These are phyloP conservation scores for Maniola hyperantus DNA, from an alignment of 2,888 invertebrate genomes.

Conservation along the genomic window DNA sequence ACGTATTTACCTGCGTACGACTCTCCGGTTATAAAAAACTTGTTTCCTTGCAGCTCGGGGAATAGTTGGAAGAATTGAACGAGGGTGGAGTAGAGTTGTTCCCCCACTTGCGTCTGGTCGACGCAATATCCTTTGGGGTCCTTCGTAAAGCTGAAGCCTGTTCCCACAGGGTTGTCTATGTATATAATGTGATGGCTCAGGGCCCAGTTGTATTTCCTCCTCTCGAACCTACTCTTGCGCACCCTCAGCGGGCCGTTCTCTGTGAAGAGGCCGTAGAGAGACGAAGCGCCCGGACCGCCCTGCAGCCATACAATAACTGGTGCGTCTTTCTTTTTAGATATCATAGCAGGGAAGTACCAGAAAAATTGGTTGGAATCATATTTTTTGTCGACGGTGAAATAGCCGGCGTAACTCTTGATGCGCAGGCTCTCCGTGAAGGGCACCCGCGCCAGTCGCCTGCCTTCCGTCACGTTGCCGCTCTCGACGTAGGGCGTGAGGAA, in stretches of 20 bases:
- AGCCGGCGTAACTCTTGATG: constrained; percentile 89
- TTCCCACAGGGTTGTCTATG: constrained; percentile 96
- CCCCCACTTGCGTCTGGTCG: constrained; percentile 90
- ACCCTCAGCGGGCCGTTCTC: constrained; percentile 90
- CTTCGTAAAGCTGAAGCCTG: constrained; percentile 95
- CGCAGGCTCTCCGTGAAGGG: constrained; percentile 82
- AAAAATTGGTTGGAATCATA: constrained; percentile 93
- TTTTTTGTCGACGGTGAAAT: constrained; percentile 90
- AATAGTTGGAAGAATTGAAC: constrained; percentile 93
- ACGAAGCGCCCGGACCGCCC: constrained; percentile 92
- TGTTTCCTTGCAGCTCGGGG: constrained; percentile 87
- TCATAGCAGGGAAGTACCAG: constrained; percentile 94
- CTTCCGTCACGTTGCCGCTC: constrained; percentile 86
- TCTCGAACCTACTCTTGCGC: constrained; percentile 65
- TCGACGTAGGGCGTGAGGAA: constrained; percentile 90
- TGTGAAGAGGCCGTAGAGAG: constrained; percentile 90
- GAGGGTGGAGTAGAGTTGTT: constrained; percentile 89
- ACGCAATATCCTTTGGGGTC: constrained; percentile 89
- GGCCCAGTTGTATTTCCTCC: constrained; percentile 91
- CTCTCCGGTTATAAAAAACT: constrained; percentile 95
- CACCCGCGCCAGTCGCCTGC: constrained; percentile 80
- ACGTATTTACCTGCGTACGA: constrained; percentile 92
- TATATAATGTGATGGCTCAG: constrained; percentile 90
- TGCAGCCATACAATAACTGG: constrained; percentile 93
- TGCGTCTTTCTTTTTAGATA: constrained; percentile 75